Base-by-base conservation (phyloP, 1,140 invertebrate genomes). In the Hestina assimilis region DNA sequence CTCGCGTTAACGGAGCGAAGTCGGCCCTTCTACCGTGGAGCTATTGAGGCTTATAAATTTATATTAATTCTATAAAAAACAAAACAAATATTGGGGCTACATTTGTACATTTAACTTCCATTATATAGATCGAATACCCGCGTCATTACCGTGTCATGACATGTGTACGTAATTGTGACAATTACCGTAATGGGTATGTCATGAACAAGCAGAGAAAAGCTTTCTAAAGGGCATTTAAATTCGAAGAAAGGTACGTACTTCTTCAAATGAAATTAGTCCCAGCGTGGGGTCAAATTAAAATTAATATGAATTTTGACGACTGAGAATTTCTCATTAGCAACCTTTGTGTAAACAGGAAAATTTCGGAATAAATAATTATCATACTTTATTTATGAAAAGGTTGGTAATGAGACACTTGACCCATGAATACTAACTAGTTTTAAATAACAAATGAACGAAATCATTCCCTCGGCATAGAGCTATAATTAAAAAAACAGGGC, bases 381-480 rank as follows among this genome's bases (percentile, higher is more conserved):
- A 58, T 58, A 43, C 31, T 51, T 42, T 35, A 31, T 26, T 35
- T 26, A 28, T 9, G 38, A 58, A 47, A 45, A 58, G 47, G 33
- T 50, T 50, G 24, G 6, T 50, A 58, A 58, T 45, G 29, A 51
- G 46, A 45, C 26, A 43, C 55, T 58, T 51, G 55, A 58, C 55
- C 55, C 45, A 29, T 56, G 31, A 21, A 26, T 8, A 43, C n/a
- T 24, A 21, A 14, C 33, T 17, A 9, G 20, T 26, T 38, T 50
- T 38, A 21, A 23, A 50, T 50, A 15, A 50, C 47, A 50, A 50
- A 50, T 40, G 26, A 20, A 9, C 31, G 7, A 23, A 11, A 23
- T 42, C 6, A 8, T 21, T 42, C n/a, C 1, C 14, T 35, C 7
- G 3, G 17, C 12, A 17, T 3, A 38, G 9, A 11, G 15, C 19